Evolutionary conservation across 2,888 invertebrate genomes (phyloP).

Genomic region (Pseudococcus viburni): DNA sequence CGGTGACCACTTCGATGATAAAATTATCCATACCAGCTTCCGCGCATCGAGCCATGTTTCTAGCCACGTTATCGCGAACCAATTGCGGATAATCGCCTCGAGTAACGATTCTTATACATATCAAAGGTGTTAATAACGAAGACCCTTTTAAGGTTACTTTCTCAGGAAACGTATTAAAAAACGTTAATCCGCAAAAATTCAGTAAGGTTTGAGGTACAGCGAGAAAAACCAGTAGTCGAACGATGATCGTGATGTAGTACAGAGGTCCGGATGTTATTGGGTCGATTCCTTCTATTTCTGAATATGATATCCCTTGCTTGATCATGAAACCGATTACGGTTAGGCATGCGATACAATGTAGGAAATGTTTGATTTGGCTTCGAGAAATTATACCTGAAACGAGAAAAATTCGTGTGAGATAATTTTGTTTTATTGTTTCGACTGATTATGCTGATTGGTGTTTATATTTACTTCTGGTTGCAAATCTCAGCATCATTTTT

Average conservation of each 20-base stretch:
- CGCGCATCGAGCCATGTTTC: slow-evolving; percentile 89
- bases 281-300: slow-evolving; percentile 72
- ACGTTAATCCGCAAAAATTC: slow-evolving; percentile 87
- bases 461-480: neutral
- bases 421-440: neutral
- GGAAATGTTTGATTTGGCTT: slow-evolving; percentile 14
- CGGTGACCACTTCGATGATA: slow-evolving; percentile 95
- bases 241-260: slow-evolving; percentile 81
- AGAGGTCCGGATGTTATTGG: slow-evolving; percentile 86
- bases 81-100: slow-evolving; percentile 94
- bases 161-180: slow-evolving; percentile 95
- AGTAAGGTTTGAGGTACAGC: slow-evolving; percentile 91
- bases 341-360: slow-evolving; percentile 29
- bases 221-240: slow-evolving; percentile 86
- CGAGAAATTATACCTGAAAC: slow-evolving; percentile 52
- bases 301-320: neutral
- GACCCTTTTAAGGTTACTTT: slow-evolving; percentile 90
- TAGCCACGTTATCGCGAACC: slow-evolving; percentile 87
- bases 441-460: neutral
- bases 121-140: slow-evolving; percentile 91
- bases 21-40: slow-evolving; percentile 95
- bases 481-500: neutral
- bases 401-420: neutral
- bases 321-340: neutral
- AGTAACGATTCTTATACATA: slow-evolving; percentile 94